A percentile compares a stretch with the other conserved stretches of the same genome.
Evolutionary conservation across 2,888 invertebrate genomes (phyloP).

Genomic region (Leucania comma): DNA sequence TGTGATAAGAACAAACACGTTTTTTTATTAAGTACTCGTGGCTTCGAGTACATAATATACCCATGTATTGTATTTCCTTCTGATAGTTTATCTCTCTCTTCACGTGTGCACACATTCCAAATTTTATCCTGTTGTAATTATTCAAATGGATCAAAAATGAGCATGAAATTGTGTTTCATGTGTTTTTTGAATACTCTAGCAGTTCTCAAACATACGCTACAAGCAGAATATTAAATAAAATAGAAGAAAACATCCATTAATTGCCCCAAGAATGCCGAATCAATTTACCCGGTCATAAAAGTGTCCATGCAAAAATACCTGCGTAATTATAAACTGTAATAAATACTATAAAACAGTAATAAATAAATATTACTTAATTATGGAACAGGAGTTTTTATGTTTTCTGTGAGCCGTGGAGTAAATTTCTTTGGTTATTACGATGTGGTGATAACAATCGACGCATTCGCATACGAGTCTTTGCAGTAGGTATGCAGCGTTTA

Average conservation of each 20-base stretch:
- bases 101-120: not conserved
- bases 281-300: constrained; percentile 43
- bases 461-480: not conserved
- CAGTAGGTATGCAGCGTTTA: constrained; percentile 14
- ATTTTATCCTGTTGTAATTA: constrained; percentile 28
- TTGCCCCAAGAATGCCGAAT: constrained; percentile 26
- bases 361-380: constrained; percentile 45
- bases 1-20: constrained; percentile 40
- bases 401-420: constrained; percentile 17
- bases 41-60: constrained; percentile 9
- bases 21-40: constrained; percentile 17
- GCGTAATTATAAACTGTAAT: constrained; percentile 38
- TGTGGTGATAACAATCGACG: constrained; percentile 33
- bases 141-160: constrained; percentile 5
- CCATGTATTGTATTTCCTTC: constrained; percentile 25
- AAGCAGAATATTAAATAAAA: constrained; percentile 10
- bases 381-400: constrained; percentile 9
- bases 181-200: constrained; percentile 22
- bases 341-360: constrained; percentile 34
- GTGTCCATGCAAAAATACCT: constrained; percentile 42
- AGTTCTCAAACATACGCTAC: constrained; percentile 4
- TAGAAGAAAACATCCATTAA: constrained; percentile 29
- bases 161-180: not conserved
- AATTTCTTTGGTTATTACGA: constrained; percentile 28
- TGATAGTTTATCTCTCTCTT: constrained; percentile 35